A percentile compares a stretch with the other conserved stretches of the same genome.
Conservation (phyloP, 2,888 invertebrate genomes). For the Aplocera efformata region DNA sequence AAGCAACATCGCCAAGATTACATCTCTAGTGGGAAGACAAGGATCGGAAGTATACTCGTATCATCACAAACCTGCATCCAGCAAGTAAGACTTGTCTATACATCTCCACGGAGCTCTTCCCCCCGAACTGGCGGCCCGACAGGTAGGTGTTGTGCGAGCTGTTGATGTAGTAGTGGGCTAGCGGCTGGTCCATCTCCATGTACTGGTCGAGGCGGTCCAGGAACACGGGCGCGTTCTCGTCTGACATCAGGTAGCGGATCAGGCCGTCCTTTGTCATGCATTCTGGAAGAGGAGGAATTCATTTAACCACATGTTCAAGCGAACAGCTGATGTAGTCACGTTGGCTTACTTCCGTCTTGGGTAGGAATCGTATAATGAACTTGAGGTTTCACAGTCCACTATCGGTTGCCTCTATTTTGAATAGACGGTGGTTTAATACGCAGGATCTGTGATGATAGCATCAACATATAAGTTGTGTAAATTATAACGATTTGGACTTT, state of each 20-base stretch:
- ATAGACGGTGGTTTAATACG: too few relatives aligned
- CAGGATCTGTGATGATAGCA: too few relatives aligned
- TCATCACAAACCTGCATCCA: constrained; percentile 92
- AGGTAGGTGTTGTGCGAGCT: constrained; percentile 98
- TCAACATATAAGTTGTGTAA: too few relatives aligned
- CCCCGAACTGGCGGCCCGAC: constrained; percentile 97
- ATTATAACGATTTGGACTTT: too few relatives aligned
- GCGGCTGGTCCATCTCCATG: constrained; percentile 99
- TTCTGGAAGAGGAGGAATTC: constrained; percentile 71
- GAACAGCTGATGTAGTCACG: too few relatives aligned
- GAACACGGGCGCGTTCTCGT: constrained; percentile 99
- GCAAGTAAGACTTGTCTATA: constrained; percentile 97
- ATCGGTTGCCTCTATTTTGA: too few relatives aligned
- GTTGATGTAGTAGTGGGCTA: constrained; percentile 99
- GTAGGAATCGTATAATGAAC: not conserved
- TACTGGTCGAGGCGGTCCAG: constrained; percentile 98
- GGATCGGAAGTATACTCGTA: too few relatives aligned
- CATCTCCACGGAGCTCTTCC: constrained; percentile 99
- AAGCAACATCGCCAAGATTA: too few relatives aligned
- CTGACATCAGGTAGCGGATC: constrained; percentile 99
- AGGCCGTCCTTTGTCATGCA: constrained; percentile 96
- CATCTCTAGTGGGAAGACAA: too few relatives aligned
- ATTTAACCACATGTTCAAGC: too few relatives aligned
- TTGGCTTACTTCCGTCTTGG: not conserved
- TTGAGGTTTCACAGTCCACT: too few relatives aligned